A percentile compares a stretch with the other conserved stretches of the same genome.
Evolutionary conservation across 53 echinoderm and acorn worm species (phyloP).

Genomic region (Astropecten irregularis): DNA sequence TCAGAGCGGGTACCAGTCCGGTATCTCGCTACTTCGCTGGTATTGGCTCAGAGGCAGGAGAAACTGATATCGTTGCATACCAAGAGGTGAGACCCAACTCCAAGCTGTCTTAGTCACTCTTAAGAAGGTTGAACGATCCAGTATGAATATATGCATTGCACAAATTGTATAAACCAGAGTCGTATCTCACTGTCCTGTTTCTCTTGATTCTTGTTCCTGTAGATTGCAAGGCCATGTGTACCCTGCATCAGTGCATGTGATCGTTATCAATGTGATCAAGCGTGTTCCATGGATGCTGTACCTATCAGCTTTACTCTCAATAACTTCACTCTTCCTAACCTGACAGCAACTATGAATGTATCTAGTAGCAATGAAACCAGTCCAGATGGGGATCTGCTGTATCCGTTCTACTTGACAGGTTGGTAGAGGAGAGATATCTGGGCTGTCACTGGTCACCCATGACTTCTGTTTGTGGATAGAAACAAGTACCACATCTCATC

Average conservation of each 20-base stretch:
- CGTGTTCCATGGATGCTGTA: slow-evolving; percentile 22
- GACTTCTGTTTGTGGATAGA: too few species aligned
- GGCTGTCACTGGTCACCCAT: too few species aligned
- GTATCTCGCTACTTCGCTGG: slow-evolving; percentile 49
- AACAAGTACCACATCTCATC: too few species aligned
- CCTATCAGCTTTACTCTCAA: slow-evolving; percentile 25
- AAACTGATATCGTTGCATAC: slow-evolving; percentile 13
- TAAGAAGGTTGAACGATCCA: too few species aligned
- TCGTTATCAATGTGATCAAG: slow-evolving; percentile 36
- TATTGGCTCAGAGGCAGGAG: slow-evolving; percentile 23
- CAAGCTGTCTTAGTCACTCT: too few species aligned
- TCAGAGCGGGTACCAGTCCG: slow-evolving; percentile 38
- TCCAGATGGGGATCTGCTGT: too few species aligned
- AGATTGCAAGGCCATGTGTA: slow-evolving; percentile 59
- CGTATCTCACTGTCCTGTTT: too few species aligned
- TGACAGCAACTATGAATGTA: too few species aligned
- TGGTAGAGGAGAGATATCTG: background rate
- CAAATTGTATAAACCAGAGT: too few species aligned
- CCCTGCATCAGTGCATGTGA: slow-evolving; percentile 53
- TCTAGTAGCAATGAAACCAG: too few species aligned
- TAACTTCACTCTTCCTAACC: slow-evolving; percentile 27
- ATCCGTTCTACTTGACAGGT: slow-evolving; percentile 53
- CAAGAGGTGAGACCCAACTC: slow-evolving; percentile 36
- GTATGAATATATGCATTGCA: too few species aligned
- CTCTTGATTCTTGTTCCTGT: background rate